Evolutionary conservation across 2,888 invertebrate species (phyloP).

Genomic region (Cyrtodaria siliqua): DNA sequence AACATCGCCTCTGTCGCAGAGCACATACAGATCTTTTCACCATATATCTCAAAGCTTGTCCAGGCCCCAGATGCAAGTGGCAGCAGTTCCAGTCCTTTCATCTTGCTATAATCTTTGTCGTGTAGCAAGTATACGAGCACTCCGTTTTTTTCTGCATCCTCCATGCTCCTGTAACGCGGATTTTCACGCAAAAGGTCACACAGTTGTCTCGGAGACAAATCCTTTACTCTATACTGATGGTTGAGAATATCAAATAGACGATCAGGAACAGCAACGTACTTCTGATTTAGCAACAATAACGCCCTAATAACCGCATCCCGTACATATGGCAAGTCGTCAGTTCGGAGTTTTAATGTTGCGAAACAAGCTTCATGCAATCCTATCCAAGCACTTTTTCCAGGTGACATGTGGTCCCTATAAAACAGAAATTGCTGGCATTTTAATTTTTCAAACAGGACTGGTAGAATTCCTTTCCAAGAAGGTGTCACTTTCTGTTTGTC

Average conservation of each 20-base stretch:
- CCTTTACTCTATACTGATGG: no score
- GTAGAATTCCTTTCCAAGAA: constrained; percentile 36
- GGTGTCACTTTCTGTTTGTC: constrained; percentile 11
- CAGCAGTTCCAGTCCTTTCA: constrained; percentile 69
- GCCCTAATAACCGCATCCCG: constrained; percentile 14
- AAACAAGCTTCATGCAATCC: constrained; percentile 25
- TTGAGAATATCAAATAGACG: constrained; percentile 11
- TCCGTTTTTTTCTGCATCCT: constrained; percentile 12
- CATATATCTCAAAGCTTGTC: constrained; percentile 14
- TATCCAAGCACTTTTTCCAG: constrained; percentile 21
- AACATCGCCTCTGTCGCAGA: constrained; percentile 8
- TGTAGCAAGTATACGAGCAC: constrained; percentile 30
- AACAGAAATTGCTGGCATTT: constrained; percentile 10
- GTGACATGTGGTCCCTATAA: neutral
- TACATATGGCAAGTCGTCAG: neutral
- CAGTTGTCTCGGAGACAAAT: no score
- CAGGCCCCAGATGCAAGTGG: constrained; percentile 72
- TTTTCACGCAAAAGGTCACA: no score
- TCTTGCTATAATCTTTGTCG: constrained; percentile 2
- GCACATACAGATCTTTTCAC: constrained; percentile 1
- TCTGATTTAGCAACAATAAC: constrained; percentile 7
- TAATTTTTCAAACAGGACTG: constrained; percentile 13
- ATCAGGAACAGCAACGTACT: constrained; percentile 24
- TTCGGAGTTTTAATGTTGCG: constrained; percentile 9
- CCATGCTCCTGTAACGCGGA: no score